Evolutionary conservation across 2,797 vertebrate species (phyloP), one percentile per base, ranked within the genome.

Genomic region (Gymnothorax reevesii): DNA sequence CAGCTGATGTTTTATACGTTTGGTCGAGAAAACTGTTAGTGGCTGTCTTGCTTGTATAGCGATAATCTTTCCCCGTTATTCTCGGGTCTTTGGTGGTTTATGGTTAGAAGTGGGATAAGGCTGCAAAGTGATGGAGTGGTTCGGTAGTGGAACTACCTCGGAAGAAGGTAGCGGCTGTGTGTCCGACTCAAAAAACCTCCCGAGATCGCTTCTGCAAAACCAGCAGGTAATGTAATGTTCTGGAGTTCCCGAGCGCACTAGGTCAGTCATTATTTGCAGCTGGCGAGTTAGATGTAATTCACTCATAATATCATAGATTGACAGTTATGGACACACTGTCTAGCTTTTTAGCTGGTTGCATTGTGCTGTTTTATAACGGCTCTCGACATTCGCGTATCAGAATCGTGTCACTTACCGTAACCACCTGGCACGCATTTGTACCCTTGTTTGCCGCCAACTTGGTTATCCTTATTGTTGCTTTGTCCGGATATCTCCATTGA

Each of bases 41-140:
- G 12, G 75, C 85, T 57, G 22, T 7, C 54, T 55, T 49, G 17
- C n/a, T 25, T 57, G 22, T 69, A n/a, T 13, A 33, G 42, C 62
- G 33, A 12, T 4, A n/a, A 22, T 27, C 13, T 22, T 52, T 5
- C 27, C 27, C 80, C 20, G 33, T 12, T 52, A 57, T 52, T 59
- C 66, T 42, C 57, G 42, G 42, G 71, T 66, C 22, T 77, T 22
- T 17, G 83, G 27, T 66, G 7, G 15, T 25, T 10, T 15, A 57
- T 57, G 25, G 75, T 15, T 57, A 12, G 71, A 52, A 13, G 49
- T 59, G 57, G 80, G 82, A 75, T 27, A 73, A 15, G 33, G 22
- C 25, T 0, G 33, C 33, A n/a, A n/a, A 57, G 90, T 22, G 88
- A 96, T 96, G 95, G 95, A 96, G 93, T 95, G 95, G 95, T 89